phyloP scores from a whole-genome alignment of 2,113 vertebrate species.

The Marmota monax region DNA sequence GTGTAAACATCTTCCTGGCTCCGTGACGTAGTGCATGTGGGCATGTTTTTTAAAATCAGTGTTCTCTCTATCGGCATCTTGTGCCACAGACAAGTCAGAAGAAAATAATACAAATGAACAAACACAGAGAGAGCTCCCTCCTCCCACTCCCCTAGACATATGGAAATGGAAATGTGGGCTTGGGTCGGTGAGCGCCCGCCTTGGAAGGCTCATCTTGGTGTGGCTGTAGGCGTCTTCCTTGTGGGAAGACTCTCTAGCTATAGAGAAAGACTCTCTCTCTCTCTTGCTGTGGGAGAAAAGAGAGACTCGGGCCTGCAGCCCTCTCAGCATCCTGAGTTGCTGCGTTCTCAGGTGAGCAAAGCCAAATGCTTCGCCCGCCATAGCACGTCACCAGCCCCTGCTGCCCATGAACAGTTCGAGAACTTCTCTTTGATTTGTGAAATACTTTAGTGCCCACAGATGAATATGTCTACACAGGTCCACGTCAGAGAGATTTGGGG shows the following conservation, averaged over 20 bases:
- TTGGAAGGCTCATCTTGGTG: neutral
- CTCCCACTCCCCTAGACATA: neutral
- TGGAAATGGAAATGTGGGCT: neutral
- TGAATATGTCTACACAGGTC: neutral
- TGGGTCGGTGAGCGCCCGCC: neutral
- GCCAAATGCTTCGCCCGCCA: too few relatives aligned
- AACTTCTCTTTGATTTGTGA: neutral
- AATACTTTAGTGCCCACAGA: neutral
- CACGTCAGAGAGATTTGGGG: neutral
- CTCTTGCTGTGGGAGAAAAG: neutral
- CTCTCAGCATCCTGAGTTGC: accelerated
- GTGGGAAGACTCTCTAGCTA: neutral
- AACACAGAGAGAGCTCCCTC: neutral
- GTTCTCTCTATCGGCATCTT: neutral
- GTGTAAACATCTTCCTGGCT: slow-evolving; percentile 19
- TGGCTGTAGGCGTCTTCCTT: neutral
- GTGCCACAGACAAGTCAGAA: slow-evolving; percentile 42
- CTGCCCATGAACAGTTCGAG: neutral
- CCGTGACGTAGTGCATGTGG: accelerated
- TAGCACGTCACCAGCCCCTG: neutral
- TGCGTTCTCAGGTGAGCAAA: neutral
- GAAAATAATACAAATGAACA: neutral
- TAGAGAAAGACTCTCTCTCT: neutral
- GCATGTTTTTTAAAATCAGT: neutral
- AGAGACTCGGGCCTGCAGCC: neutral